These are phyloP conservation scores for Corynorhinus townsendii DNA, from an alignment of 2,113 vertebrate genomes.

Conservation along the genomic window DNA sequence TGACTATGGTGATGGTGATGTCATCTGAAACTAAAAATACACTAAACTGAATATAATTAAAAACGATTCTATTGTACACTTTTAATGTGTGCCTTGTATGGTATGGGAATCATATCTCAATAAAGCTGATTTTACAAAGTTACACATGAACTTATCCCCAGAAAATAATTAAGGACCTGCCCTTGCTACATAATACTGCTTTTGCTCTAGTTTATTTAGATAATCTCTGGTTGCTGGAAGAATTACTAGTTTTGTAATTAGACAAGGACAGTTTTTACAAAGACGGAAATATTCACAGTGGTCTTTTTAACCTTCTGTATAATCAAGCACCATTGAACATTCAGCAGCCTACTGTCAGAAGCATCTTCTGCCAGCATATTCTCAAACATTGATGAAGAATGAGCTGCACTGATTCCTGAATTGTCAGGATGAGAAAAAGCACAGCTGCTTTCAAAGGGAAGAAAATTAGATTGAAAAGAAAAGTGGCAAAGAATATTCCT, in stretches of 20 bases:
- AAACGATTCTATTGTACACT: background rate
- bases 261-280: conserved; percentile 62
- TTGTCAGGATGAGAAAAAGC: conserved; percentile 62
- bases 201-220: conserved; percentile 58
- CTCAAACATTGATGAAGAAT: conserved; percentile 42
- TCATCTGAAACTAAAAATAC: background rate
- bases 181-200: conserved; percentile 39
- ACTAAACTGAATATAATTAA: background rate
- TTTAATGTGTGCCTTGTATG: background rate
- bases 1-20: background rate
- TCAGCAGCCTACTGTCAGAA: conserved; percentile 45
- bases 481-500: conserved; percentile 25
- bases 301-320: conserved; percentile 63
- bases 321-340: conserved; percentile 68
- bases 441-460: conserved; percentile 65
- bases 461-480: conserved; percentile 63
- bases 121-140: background rate
- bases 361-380: conserved; percentile 53
- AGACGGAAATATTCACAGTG: conserved; percentile 64
- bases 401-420: conserved; percentile 65
- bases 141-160: background rate
- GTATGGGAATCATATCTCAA: background rate
- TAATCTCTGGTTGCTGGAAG: conserved; percentile 59
- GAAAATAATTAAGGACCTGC: background rate
- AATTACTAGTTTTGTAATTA: conserved; percentile 69